phyloP scores from a whole-genome alignment of 2,113 vertebrate species.

The Oncorhynchus tshawytscha region DNA sequence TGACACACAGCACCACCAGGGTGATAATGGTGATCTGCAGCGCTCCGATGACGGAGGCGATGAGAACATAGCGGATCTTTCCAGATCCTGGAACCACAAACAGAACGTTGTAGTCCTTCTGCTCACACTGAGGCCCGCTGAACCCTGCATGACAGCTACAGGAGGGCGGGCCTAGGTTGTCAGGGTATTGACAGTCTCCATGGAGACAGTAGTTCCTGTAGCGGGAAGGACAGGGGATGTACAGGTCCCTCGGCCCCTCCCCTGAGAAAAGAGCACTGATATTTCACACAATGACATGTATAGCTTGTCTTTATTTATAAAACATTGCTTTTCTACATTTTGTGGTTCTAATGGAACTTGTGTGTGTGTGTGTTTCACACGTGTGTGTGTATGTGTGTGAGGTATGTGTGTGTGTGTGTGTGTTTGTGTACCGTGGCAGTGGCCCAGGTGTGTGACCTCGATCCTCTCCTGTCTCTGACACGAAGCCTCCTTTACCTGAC shows the following conservation, averaged over 20 bases:
- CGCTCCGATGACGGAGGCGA: constrained; percentile 96
- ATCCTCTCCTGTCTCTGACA: constrained; percentile 99
- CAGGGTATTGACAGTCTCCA: constrained; percentile 93
- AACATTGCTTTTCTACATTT: too few species aligned
- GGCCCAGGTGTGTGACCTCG: constrained; percentile 97
- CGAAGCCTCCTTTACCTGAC: constrained; percentile 98
- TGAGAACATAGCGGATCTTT: constrained; percentile 95
- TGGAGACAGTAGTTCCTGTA: constrained; percentile 96
- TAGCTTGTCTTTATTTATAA: too few species aligned
- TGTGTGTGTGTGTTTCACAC: constrained; percentile 73
- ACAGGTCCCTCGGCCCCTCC: constrained; percentile 65
- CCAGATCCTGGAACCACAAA: constrained; percentile 97
- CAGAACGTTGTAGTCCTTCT: constrained; percentile 96
- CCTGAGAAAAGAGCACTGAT: not conserved
- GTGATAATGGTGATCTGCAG: constrained; percentile 99
- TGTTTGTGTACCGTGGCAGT: constrained; percentile 87
- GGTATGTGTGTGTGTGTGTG: not conserved
- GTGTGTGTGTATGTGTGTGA: not conserved
- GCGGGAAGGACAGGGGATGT: constrained; percentile 91
- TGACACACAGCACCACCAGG: constrained; percentile 98
- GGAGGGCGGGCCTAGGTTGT: constrained; percentile 87
- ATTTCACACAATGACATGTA: not conserved
- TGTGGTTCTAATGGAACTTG: not conserved
- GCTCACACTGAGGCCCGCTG: constrained; percentile 95
- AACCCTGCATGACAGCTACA: constrained; percentile 94